Conservation (phyloP, 2,797 vertebrate genomes). For the Lepilemur septentrionalis region DNA sequence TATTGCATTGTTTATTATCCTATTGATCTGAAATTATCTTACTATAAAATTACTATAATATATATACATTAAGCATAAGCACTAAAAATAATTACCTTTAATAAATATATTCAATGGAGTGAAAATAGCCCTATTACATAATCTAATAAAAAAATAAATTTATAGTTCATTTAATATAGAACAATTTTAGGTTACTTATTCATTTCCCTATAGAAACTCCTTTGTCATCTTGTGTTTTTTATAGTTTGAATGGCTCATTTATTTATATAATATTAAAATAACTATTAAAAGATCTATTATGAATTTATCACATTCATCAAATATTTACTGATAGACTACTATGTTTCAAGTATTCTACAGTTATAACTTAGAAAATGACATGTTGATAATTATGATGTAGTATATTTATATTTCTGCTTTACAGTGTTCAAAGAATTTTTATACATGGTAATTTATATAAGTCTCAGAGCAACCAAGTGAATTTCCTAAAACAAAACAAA, state of each 20-base stretch:
- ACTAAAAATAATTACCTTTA: neutral
- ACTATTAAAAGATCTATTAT: neutral
- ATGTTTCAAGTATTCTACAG: neutral
- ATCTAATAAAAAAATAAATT: slow-evolving; percentile 11
- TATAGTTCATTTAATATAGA: neutral
- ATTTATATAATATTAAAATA: neutral
- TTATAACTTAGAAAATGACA: neutral
- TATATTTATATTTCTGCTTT: neutral
- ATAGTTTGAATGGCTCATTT: neutral
- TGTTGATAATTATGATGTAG: neutral
- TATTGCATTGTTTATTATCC: neutral
- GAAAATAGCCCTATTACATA: neutral
- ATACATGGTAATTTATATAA: neutral
- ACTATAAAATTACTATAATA: neutral
- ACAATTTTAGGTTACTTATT: neutral
- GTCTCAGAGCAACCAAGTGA: neutral
- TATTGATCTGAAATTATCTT: neutral
- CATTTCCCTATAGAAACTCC: neutral
- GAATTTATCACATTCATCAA: neutral
- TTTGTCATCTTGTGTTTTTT: neutral
- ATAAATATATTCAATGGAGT: neutral
- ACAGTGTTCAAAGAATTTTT: neutral
- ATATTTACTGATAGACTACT: neutral
- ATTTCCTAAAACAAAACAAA: neutral
- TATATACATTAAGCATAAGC: neutral